A percentile compares a stretch with the other conserved stretches of the same genome.
Conservation (phyloP, 2,888 invertebrate species). For the Rhagonycha lutea region DNA sequence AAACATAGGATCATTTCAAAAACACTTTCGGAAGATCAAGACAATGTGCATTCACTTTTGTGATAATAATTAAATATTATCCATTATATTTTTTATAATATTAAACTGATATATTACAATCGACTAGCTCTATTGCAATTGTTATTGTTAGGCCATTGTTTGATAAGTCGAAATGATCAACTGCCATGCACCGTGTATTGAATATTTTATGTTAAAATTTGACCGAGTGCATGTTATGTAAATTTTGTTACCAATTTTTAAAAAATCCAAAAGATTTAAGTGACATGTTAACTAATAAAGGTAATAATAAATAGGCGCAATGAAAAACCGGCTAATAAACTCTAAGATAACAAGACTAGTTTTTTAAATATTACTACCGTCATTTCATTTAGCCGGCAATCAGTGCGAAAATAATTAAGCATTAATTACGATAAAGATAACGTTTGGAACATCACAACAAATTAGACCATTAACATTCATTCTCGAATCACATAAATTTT, state of each 20-base stretch:
- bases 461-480: slow-evolving; percentile 50
- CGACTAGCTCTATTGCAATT: slow-evolving; percentile 51
- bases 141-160: slow-evolving; percentile 47
- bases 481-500: slow-evolving; percentile 54
- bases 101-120: slow-evolving; percentile 8
- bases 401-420: slow-evolving; percentile 42
- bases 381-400: slow-evolving; percentile 18
- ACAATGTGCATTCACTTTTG: slow-evolving; percentile 46
- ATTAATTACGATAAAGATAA: slow-evolving; percentile 50
- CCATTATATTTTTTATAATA: slow-evolving; percentile 29
- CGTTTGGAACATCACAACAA: slow-evolving; percentile 46
- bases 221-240: slow-evolving; percentile 43
- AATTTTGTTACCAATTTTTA: slow-evolving; percentile 5
- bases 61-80: slow-evolving; percentile 42
- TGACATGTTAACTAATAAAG: slow-evolving; percentile 25
- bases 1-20: slow-evolving; percentile 51
- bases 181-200: slow-evolving; percentile 32
- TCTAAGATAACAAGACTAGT: slow-evolving; percentile 21
- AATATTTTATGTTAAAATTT: slow-evolving; percentile 48
- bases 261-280: slow-evolving; percentile 4
- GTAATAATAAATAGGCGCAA: slow-evolving; percentile 19
- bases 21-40: slow-evolving; percentile 53
- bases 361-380: neutral
- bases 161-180: slow-evolving; percentile 33
- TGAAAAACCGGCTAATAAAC: slow-evolving; percentile 5